Base-by-base conservation (phyloP, 2,888 invertebrate species). In the Latrodectus hesperus region DNA sequence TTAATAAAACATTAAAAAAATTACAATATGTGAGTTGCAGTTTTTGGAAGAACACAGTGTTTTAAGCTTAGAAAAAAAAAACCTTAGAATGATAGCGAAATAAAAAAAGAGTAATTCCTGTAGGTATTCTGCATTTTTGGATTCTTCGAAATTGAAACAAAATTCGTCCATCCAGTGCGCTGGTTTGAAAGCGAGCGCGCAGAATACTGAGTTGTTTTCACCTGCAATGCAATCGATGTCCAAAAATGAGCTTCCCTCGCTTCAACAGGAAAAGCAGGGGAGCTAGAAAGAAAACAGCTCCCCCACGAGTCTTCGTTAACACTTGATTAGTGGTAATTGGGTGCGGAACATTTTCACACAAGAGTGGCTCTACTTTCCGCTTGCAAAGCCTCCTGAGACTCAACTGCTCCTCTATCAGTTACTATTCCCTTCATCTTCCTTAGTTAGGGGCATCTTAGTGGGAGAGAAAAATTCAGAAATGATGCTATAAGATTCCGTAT, bases 321-420 rank as follows among this genome's bases (percentile, higher is more conserved):
- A 55, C 84, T 84, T 84, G 84, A 84, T 84, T 72, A 84, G 78
- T 84, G 84, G 67, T 84, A 77, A 84, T 84, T 78, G 84, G 84
- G 55, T 65, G 64, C 67, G 77, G 78, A 67, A 76, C 84, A 73
- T 74, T 85, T 85, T 85, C 84, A 85, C 79, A 85, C 84, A 38
- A 85, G 74, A 85, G 51, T 73, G 55, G 79, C 16, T 49, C 53
- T 83, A 51, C 53, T 84, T 85, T 85, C 79, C 55, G 71, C 53
- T 60, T 71, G 49, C 49, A 9, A 52, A 26, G 65, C 22, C 74
- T 70, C 71, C 14, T 11, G 74, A 70, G 53, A 55, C 70, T 12
- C 22, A 51, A 55, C 64, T 55, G 38, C 68, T 49, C 26, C 60
- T 60, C 17, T 64, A 71, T 72, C 72, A 51, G 72, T 72, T 67